Percentiles rank a stretch among this genome's conserved stretches.
phyloP scores from a whole-genome alignment of 2,888 invertebrate genomes.

The Epicampocera succincta region DNA sequence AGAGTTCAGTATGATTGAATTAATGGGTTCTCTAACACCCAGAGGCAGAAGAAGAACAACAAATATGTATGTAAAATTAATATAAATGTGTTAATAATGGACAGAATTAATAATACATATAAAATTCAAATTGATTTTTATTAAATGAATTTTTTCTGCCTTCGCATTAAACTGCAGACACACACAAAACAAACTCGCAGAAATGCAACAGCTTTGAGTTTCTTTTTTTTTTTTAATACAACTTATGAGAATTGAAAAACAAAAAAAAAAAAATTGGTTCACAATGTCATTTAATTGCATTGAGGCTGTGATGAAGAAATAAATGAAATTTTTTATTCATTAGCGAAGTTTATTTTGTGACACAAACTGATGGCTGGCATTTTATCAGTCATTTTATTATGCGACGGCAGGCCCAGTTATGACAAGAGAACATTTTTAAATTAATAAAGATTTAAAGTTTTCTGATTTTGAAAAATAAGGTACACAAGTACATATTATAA shows the following conservation, averaged over 20 bases:
- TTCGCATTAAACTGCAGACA: background rate
- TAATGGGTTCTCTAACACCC: background rate
- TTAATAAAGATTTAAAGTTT: too few species aligned
- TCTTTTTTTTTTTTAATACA: slow-evolving; percentile 7
- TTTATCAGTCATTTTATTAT: too few species aligned
- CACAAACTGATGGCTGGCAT: background rate
- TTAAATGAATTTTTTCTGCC: slow-evolving; percentile 49
- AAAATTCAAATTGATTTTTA: slow-evolving; percentile 32
- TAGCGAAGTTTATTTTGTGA: slow-evolving; percentile 6
- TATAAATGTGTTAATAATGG: slow-evolving; percentile 45
- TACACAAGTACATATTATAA: too few species aligned
- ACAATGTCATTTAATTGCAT: slow-evolving; percentile 35
- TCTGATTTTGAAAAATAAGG: too few species aligned
- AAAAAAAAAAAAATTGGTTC: slow-evolving; percentile 19
- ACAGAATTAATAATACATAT: slow-evolving; percentile 36
- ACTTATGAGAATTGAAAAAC: slow-evolving; percentile 26
- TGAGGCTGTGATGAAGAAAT: background rate
- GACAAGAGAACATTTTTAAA: too few species aligned
- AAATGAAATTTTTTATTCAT: background rate
- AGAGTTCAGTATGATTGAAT: slow-evolving; percentile 38
- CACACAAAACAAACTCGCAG: too few species aligned
- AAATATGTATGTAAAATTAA: slow-evolving; percentile 8
- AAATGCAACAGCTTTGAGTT: background rate
- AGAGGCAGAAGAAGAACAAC: background rate
- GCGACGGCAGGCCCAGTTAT: too few species aligned